Percentiles rank a stretch among this genome's conserved stretches.
These are phyloP conservation scores for Pteromalus puparum DNA, from an alignment of 1,140 invertebrate species.

Conservation along the genomic window DNA sequence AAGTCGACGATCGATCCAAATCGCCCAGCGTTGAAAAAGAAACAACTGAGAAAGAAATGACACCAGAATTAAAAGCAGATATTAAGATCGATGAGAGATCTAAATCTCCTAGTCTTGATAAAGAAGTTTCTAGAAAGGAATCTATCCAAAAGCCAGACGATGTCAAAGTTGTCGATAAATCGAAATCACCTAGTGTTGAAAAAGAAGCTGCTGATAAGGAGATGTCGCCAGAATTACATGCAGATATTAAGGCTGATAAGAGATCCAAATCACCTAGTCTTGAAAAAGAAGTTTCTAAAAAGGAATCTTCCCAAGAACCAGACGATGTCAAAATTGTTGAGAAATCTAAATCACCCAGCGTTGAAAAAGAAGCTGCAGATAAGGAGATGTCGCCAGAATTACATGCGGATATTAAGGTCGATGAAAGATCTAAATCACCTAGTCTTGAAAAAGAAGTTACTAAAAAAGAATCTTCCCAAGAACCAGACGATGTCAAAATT, in stretches of 20 bases:
- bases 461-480: neutral
- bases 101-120: constrained; percentile 38
- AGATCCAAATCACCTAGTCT: constrained; percentile 49
- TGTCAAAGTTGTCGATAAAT: constrained; percentile 5
- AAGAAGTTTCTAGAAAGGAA: constrained; percentile 42
- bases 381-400: constrained; percentile 8
- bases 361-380: constrained; percentile 37
- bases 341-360: constrained; percentile 51
- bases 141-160: neutral
- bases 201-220: constrained; percentile 37
- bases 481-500: neutral
- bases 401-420: neutral
- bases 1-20: constrained; percentile 44
- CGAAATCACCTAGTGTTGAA: neutral
- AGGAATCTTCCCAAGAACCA: neutral
- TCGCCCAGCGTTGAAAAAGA: constrained; percentile 52
- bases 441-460: constrained; percentile 27
- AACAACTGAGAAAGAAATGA: neutral
- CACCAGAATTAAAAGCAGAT: constrained; percentile 15
- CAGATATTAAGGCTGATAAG: neutral
- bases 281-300: neutral
- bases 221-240: neutral
- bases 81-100: constrained; percentile 14
- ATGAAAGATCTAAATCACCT: constrained; percentile 15
- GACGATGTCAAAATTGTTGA: constrained; percentile 3